Percentiles rank a stretch among this genome's conserved stretches.
Conservation (phyloP, 2,113 vertebrate species). For the Rhipidura dahli region DNA sequence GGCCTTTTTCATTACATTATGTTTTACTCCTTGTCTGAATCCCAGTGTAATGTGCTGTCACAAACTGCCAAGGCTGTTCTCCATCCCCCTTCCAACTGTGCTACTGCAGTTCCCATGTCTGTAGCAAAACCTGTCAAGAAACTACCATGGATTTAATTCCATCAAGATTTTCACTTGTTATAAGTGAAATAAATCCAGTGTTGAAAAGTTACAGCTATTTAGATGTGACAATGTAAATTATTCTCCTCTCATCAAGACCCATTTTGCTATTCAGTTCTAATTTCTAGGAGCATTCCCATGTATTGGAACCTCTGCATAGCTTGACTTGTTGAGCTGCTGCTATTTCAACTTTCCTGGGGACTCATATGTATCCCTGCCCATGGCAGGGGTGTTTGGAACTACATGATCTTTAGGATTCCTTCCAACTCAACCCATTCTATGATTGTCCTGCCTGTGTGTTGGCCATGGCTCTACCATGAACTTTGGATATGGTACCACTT, state of each 20-base stretch:
- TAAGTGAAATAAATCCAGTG: rapidly evolving
- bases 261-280: not conserved
- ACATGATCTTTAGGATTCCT: not conserved
- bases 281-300: not conserved
- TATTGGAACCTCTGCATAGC: not conserved
- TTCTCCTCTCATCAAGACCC: not conserved
- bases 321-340: not conserved
- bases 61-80: not conserved
- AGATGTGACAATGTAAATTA: not conserved
- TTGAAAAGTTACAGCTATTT: not conserved
- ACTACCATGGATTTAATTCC: not conserved
- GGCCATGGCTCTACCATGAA: not conserved
- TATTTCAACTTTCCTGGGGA: not conserved
- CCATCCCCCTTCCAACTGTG: rapidly evolving
- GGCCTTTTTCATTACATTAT: not conserved
- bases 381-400: not conserved
- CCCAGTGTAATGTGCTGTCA: not conserved
- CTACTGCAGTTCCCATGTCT: not conserved
- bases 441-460: not conserved
- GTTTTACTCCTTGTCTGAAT: not conserved
- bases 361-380: not conserved
- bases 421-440: not conserved
- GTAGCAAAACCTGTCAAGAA: not conserved
- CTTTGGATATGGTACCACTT: not conserved
- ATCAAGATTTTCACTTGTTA: not conserved